Base-by-base conservation (phyloP, 2,797 vertebrate species). In the Crenichthys baileyi region DNA sequence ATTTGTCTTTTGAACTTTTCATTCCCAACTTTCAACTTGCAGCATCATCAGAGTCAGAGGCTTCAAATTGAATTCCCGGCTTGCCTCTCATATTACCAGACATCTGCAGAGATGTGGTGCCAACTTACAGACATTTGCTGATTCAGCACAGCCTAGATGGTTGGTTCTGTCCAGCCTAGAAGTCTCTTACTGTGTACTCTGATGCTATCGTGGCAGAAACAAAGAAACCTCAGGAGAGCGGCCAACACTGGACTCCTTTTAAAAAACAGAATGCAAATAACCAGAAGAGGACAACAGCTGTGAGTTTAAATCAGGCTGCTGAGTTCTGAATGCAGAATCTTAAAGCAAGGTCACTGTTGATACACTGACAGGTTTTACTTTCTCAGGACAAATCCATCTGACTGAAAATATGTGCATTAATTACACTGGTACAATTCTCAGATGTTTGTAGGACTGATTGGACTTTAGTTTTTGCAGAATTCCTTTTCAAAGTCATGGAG, bases 121-220 rank as follows among this genome's bases (percentile, higher is more conserved):
- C 63, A 67, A 41, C 36, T 67, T 41, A 22, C 36, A 41, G 36
- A 67, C 63, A 67, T 67, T 36, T 67, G 63, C 63, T 67, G 63
- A 67, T 41, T 67, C 63, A 67, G 63, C 63, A 67, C 36, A 67
- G 63, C 63, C 31, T 24, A 36, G 63, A 67, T 20, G 36, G 18
- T 41, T 22, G 22, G 61, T 9, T 20, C 31, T 31, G 12, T 67
- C 63, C 36, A 24, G 36, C 29, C 31, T 9, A 16, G 31, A 29
- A 65, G 36, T 41, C 31, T 41, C 18, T 67, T 67, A 39, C 36
- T 41, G 63, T 41, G 41, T 2, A 24, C 36, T 24, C 36, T 12
- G 36, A 67, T 67, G 31, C 36, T 39, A 65, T 65, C 63, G 22
- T 22, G 20, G 36, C 36, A 65, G 63, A 24, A 58, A 26, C 24